phyloP scores from a whole-genome alignment of 2,113 vertebrate species.

The Actinemys pallida region DNA sequence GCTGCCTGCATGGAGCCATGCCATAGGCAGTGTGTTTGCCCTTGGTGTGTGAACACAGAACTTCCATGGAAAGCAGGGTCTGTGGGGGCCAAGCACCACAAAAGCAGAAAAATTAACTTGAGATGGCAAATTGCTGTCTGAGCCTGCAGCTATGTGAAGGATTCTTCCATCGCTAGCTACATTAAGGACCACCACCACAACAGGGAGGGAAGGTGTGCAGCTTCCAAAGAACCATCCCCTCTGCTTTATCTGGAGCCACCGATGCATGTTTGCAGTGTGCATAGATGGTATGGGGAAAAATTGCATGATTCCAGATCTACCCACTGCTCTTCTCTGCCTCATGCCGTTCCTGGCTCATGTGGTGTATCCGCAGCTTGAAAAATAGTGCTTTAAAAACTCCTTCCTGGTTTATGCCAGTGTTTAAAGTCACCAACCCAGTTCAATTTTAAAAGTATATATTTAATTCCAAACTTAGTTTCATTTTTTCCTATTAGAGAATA shows the following conservation, averaged over 20 bases:
- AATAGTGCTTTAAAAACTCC: not conserved
- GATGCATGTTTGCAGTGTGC: not conserved
- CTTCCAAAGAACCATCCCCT: not conserved
- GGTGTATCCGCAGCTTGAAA: rapidly evolving
- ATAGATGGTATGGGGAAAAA: too few relatives aligned
- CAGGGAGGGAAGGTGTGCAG: rapidly evolving
- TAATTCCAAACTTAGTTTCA: not conserved
- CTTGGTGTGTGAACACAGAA: not conserved
- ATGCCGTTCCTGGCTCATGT: rapidly evolving
- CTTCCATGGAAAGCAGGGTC: not conserved
- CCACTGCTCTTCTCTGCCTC: not conserved
- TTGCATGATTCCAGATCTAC: too few relatives aligned
- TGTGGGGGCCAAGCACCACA: not conserved
- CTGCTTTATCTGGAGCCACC: not conserved
- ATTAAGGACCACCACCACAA: not conserved
- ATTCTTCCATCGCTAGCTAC: not conserved
- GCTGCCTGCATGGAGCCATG: not conserved
- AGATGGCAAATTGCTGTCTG: rapidly evolving
- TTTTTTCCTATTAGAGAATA: not conserved
- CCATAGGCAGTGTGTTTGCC: not conserved
- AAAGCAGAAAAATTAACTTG: not conserved
- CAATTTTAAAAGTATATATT: not conserved
- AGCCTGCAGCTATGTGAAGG: not conserved
- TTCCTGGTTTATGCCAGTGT: not conserved
- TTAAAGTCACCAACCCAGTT: not conserved